phyloP scores from a whole-genome alignment of 1,140 invertebrate species.

The Trichogramma pretiosum region DNA sequence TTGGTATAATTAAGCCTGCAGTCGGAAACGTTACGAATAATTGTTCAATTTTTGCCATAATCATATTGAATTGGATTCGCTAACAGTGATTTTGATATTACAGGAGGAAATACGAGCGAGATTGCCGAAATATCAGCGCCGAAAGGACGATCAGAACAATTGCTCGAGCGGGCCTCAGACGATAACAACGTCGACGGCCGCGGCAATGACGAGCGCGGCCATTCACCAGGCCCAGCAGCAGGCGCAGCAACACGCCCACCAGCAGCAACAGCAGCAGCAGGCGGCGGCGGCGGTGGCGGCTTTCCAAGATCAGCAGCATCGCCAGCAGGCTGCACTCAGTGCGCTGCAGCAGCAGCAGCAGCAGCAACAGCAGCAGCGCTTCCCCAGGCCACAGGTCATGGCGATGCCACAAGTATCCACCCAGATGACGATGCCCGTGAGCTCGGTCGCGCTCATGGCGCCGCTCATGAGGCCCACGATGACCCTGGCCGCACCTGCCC shows the following conservation, averaged over 20 bases:
- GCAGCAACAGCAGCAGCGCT: slow-evolving; percentile 31
- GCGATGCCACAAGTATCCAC: slow-evolving; percentile 37
- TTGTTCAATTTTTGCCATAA: slow-evolving; percentile 1
- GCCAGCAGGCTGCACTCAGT: slow-evolving; percentile 38
- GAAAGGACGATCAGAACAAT: slow-evolving; percentile 43
- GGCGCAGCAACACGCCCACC: slow-evolving; percentile 32
- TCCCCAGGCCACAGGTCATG: slow-evolving; percentile 36
- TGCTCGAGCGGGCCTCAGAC: slow-evolving; percentile 49
- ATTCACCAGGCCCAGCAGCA: slow-evolving; percentile 30
- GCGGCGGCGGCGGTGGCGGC: slow-evolving; percentile 32
- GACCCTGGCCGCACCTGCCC: slow-evolving; percentile 57
- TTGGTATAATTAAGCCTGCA: too few relatives aligned
- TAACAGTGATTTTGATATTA: not conserved
- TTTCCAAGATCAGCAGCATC: slow-evolving; percentile 43
- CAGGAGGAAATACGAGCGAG: slow-evolving; percentile 78
- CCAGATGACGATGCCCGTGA: slow-evolving; percentile 45
- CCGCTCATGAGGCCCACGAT: slow-evolving; percentile 53
- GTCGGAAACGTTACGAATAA: slow-evolving; percentile 9
- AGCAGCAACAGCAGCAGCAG: slow-evolving; percentile 23
- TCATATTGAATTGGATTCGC: not conserved
- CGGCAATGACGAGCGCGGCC: not conserved
- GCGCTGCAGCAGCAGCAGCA: slow-evolving; percentile 31
- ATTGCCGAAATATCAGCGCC: slow-evolving; percentile 62
- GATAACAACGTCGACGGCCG: slow-evolving; percentile 13
- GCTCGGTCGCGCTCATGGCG: slow-evolving; percentile 52